These are phyloP conservation scores for Hemicentrotus pulcherrimus DNA, from an alignment of 35 echinoderm and acorn worm species.

Conservation along the genomic window DNA sequence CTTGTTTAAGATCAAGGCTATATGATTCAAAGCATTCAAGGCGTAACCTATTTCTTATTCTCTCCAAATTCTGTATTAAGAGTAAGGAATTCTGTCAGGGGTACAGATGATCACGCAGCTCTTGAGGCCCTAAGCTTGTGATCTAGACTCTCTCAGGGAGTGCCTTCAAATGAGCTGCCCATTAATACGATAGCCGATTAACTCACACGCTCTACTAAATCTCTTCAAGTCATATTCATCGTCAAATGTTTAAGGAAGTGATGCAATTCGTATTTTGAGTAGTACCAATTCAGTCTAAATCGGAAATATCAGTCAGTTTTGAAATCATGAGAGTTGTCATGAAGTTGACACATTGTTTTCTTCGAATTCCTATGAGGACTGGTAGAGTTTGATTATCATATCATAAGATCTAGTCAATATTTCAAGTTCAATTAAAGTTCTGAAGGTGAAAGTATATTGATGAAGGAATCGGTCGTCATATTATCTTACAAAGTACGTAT, in stretches of 20 bases:
- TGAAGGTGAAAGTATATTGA: no score
- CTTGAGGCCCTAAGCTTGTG: neutral
- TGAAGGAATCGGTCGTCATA: no score
- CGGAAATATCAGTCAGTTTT: neutral
- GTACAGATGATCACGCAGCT: neutral
- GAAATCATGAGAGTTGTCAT: neutral
- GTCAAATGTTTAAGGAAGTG: neutral
- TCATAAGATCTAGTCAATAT: neutral
- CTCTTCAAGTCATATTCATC: neutral
- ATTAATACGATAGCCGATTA: neutral
- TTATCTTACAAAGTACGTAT: no score
- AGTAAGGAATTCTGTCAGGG: neutral
- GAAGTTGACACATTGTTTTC: neutral
- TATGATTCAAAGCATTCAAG: neutral
- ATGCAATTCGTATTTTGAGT: neutral
- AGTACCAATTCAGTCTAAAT: neutral
- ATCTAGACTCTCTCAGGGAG: neutral
- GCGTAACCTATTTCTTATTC: neutral
- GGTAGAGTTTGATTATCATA: neutral
- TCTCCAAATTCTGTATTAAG: neutral
- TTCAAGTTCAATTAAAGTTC: neutral
- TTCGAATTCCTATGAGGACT: neutral
- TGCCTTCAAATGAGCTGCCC: neutral
- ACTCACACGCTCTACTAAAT: neutral
- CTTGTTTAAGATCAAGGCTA: constrained; percentile 2